Percentiles rank a stretch among this genome's conserved stretches.
phyloP scores from a whole-genome alignment of 2,888 invertebrate species.

The Poecilobothrus nobilitatus region DNA sequence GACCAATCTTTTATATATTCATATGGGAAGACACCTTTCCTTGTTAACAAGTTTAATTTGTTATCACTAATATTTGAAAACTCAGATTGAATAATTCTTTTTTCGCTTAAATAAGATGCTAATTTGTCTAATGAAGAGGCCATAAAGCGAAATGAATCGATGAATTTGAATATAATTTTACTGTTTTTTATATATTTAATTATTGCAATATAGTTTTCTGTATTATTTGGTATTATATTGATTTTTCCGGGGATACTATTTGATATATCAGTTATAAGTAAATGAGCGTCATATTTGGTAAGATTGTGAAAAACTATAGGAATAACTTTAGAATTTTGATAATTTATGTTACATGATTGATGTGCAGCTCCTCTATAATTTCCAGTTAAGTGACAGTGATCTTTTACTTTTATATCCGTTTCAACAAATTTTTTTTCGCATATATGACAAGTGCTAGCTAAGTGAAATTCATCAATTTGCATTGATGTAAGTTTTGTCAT shows the following conservation, averaged over 20 bases:
- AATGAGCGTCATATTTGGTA: conserved; percentile 29
- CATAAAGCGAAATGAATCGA: conserved; percentile 16
- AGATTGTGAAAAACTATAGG: background rate
- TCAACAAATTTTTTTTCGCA: conserved; percentile 6
- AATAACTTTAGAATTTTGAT: conserved; percentile 6
- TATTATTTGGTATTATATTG: conserved; percentile 27
- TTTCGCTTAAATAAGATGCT: conserved; percentile 9
- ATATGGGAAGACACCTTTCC: conserved; percentile 15
- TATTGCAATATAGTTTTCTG: conserved; percentile 32
- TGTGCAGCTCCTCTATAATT: no score
- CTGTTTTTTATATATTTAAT: conserved; percentile 23
- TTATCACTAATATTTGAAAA: background rate
- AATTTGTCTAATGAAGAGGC: conserved; percentile 14
- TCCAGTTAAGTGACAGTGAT: no score
- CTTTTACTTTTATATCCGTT: no score
- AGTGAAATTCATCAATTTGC: background rate
- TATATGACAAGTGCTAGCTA: conserved; percentile 11
- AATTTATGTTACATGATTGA: conserved; percentile 14
- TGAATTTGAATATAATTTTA: conserved; percentile 13
- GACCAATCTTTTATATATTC: conserved; percentile 13
- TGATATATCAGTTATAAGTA: conserved; percentile 26
- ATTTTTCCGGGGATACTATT: conserved; percentile 12
- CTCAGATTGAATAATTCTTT: conserved; percentile 11
- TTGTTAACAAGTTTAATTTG: conserved; percentile 8
- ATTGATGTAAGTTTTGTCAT: conserved; percentile 2